These are phyloP conservation scores for Rhombomys opimus DNA, from an alignment of 2,113 vertebrate species.

Conservation along the genomic window DNA sequence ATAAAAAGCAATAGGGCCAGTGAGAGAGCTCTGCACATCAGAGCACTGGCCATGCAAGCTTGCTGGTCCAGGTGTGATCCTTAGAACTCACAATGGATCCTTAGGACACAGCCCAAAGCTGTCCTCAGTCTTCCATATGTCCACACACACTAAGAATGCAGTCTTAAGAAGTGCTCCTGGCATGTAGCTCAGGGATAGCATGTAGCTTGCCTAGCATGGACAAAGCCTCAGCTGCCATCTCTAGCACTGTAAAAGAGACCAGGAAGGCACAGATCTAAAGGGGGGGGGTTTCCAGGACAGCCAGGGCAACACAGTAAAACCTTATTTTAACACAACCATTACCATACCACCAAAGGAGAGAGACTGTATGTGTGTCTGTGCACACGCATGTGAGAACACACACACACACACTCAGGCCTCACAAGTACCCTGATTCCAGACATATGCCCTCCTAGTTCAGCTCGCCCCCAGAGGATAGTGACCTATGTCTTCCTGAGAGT, in stretches of 20 bases:
- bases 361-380: not conserved
- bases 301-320: not conserved
- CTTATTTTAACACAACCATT: not conserved
- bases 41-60: not conserved
- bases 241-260: not conserved
- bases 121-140: not conserved
- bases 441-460: not conserved
- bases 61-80: not conserved
- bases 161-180: not conserved
- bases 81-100: not conserved
- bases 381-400: not conserved
- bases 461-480: not conserved
- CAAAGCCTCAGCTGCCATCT: not conserved
- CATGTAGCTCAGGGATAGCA: not conserved
- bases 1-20: not conserved
- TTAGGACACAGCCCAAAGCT: not conserved
- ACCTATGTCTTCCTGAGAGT: not conserved
- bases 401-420: not conserved
- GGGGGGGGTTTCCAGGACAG: not conserved
- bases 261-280: not conserved
- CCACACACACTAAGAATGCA: not conserved
- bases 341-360: not conserved
- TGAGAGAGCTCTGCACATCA: not conserved
- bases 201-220: not conserved
- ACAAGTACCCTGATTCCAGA: not conserved